Conservation (phyloP, 2,113 vertebrate species). For the Xiphorhynchus elegans region DNA sequence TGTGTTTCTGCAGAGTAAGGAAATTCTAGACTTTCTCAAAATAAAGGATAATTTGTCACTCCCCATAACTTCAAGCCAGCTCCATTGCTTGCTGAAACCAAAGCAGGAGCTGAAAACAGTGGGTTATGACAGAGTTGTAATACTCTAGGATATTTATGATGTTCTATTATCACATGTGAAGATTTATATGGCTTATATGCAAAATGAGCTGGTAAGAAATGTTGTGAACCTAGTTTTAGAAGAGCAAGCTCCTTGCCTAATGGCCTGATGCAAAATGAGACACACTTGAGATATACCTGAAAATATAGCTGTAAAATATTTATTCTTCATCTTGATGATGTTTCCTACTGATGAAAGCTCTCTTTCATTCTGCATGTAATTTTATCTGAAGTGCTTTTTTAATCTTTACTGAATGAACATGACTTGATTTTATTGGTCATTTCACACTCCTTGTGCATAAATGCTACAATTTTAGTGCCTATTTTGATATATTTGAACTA, state of each 20-base stretch:
- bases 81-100: background rate
- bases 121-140: background rate
- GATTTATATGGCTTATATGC: background rate
- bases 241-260: background rate
- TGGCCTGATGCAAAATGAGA: background rate
- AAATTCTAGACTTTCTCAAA: background rate
- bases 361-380: background rate
- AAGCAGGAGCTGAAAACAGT: background rate
- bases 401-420: background rate
- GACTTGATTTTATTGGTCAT: background rate
- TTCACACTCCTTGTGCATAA: background rate
- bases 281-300: background rate
- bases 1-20: background rate
- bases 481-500: background rate
- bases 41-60: background rate
- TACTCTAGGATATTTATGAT: background rate
- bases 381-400: background rate
- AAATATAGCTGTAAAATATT: background rate
- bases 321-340: background rate
- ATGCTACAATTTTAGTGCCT: background rate
- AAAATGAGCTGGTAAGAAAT: background rate
- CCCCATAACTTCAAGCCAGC: background rate
- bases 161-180: background rate
- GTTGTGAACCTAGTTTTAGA: background rate
- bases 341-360: background rate